These are phyloP conservation scores for Drosophila cognata DNA, from an alignment of 2,888 invertebrate species.

Conservation along the genomic window DNA sequence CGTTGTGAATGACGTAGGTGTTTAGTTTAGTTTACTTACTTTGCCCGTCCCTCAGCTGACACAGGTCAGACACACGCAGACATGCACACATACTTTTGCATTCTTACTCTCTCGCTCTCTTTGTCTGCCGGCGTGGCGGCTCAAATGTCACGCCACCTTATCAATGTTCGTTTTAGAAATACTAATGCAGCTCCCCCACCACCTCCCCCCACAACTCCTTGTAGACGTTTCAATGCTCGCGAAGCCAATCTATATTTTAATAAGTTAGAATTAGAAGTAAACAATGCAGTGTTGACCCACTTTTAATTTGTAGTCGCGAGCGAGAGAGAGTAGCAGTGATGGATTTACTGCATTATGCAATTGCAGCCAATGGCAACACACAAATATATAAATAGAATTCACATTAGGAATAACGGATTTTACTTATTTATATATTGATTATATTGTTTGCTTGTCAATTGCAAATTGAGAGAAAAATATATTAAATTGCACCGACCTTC, in stretches of 20 bases:
- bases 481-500: constrained; percentile 33
- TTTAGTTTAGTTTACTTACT: background rate
- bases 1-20: constrained; percentile 41
- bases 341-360: constrained; percentile 54
- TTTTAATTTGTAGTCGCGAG: constrained; percentile 15
- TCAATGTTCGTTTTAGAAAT: constrained; percentile 44
- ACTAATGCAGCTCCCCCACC: constrained; percentile 19
- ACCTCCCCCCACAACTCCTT: background rate
- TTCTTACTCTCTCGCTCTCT: constrained; percentile 15
- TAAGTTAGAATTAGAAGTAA: constrained; percentile 19
- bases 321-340: background rate
- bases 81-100: constrained; percentile 22
- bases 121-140: constrained; percentile 37
- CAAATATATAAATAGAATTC: constrained; percentile 8
- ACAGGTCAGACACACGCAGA: constrained; percentile 20
- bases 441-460: constrained; percentile 32
- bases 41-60: constrained; percentile 47
- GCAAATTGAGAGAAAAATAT: constrained; percentile 17
- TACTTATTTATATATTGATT: constrained; percentile 53
- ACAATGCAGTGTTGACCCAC: constrained; percentile 40
- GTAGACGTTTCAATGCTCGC: background rate
- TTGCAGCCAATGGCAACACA: constrained; percentile 35
- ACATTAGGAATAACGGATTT: constrained; percentile 3
- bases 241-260: constrained; percentile 7
- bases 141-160: constrained; percentile 74